Conservation (phyloP, 2,888 invertebrate species). For the Merodon equestris region DNA sequence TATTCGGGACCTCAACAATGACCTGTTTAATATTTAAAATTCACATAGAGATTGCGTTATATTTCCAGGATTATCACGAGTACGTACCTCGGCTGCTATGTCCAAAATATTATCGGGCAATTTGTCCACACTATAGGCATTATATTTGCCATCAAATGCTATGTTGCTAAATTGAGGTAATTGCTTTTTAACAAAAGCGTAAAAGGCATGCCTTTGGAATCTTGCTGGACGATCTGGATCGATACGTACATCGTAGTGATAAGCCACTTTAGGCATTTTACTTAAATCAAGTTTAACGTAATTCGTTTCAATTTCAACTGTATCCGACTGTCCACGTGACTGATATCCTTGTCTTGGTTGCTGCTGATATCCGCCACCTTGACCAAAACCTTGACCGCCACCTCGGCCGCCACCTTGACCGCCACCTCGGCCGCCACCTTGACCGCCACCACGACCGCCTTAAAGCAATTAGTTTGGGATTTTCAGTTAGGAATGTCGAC, state of each 20-base stretch:
- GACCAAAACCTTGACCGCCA: too few relatives aligned
- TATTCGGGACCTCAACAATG: too few relatives aligned
- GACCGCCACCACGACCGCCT: too few relatives aligned
- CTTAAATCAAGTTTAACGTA: slow-evolving; percentile 82
- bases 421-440: too few relatives aligned
- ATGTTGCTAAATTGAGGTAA: slow-evolving; percentile 79
- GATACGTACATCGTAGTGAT: slow-evolving; percentile 91
- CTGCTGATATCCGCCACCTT: slow-evolving; percentile 12
- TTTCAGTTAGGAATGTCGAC: too few relatives aligned
- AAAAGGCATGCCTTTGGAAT: slow-evolving; percentile 80
- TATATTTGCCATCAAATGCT: slow-evolving; percentile 88
- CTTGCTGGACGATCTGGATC: slow-evolving; percentile 85
- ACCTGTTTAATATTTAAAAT: slow-evolving; percentile 72
- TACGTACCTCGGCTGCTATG: slow-evolving; percentile 72
- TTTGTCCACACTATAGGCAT: slow-evolving; percentile 80
- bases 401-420: too few relatives aligned
- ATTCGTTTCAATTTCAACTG: slow-evolving; percentile 82
- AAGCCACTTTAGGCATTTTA: slow-evolving; percentile 79
- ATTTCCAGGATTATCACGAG: not conserved
- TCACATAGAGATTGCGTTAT: too few relatives aligned
- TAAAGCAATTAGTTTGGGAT: too few relatives aligned
- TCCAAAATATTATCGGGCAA: slow-evolving; percentile 54
- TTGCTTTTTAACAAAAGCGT: slow-evolving; percentile 73
- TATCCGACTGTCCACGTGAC: slow-evolving; percentile 74
- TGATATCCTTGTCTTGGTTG: not conserved